phyloP scores from a whole-genome alignment of 2,113 vertebrate genomes.

The Isurus oxyrinchus region DNA sequence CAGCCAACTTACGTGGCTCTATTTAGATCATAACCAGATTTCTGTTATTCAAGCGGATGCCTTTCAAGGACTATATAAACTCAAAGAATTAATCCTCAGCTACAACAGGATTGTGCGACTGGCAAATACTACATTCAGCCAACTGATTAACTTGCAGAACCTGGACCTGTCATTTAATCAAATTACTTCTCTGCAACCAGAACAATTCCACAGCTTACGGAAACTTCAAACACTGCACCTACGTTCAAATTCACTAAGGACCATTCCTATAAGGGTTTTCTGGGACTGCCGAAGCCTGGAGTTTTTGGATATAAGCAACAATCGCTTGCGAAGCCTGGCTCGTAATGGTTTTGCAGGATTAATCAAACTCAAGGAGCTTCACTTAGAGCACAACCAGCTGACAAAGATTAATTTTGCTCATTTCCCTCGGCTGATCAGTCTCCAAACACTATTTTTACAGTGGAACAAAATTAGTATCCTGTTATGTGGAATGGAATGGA shows the following conservation, averaged over 20 bases:
- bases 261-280: slow-evolving; percentile 91
- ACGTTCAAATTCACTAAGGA: slow-evolving; percentile 92
- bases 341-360: slow-evolving; percentile 96
- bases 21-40: slow-evolving; percentile 98
- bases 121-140: slow-evolving; percentile 98
- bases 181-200: slow-evolving; percentile 89
- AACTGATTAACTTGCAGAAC: slow-evolving; percentile 98
- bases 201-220: slow-evolving; percentile 92
- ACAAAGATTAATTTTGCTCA: slow-evolving; percentile 98
- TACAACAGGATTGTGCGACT: slow-evolving; percentile 98
- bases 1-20: slow-evolving; percentile 96
- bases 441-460: slow-evolving; percentile 91
- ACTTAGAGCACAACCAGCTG: slow-evolving; percentile 97
- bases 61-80: slow-evolving; percentile 97
- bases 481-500: slow-evolving; percentile 96
- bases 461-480: slow-evolving; percentile 98
- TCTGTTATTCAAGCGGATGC: slow-evolving; percentile 89
- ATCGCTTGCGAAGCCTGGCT: slow-evolving; percentile 90
- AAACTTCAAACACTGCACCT: slow-evolving; percentile 96
- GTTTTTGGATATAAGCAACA: slow-evolving; percentile 94
- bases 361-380: slow-evolving; percentile 94
- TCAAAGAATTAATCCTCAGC: slow-evolving; percentile 97
- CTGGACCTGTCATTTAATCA: slow-evolving; percentile 98
- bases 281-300: slow-evolving; percentile 98
- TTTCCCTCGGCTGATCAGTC: slow-evolving; percentile 90